Evolutionary conservation across 2,797 vertebrate species (phyloP).

Genomic region (Crocidura indochinensis): DNA sequence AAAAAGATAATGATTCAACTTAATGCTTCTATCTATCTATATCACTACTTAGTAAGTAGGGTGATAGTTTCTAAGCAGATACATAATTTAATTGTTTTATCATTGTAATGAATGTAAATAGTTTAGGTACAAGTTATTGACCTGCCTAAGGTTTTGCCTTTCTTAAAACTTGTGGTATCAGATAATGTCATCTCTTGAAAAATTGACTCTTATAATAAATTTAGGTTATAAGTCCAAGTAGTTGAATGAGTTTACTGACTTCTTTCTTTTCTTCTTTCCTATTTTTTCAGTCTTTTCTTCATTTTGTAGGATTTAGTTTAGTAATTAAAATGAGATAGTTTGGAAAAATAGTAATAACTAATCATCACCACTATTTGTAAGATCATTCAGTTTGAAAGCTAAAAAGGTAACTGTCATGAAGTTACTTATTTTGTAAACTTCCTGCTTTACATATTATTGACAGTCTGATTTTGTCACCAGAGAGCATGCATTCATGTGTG

Average conservation of each 20-base stretch:
- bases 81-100: neutral
- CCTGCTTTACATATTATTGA: constrained; percentile 28
- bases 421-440: neutral
- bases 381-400: neutral
- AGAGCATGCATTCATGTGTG: neutral
- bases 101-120: constrained; percentile 18
- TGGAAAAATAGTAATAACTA: constrained; percentile 41
- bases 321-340: constrained; percentile 44
- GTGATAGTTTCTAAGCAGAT: neutral
- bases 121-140: constrained; percentile 35
- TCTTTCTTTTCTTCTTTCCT: neutral
- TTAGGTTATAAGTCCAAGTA: neutral
- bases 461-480: constrained; percentile 34
- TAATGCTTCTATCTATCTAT: too few species aligned
- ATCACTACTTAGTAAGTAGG: neutral
- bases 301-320: constrained; percentile 19
- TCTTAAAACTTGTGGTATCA: constrained; percentile 56
- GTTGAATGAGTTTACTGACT: neutral
- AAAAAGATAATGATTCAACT: too few species aligned
- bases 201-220: neutral
- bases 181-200: neutral
- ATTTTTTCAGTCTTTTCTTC: constrained; percentile 37
- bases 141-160: constrained; percentile 26
- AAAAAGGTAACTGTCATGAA: neutral
- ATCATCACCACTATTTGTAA: constrained; percentile 16